Evolutionary conservation across 1,140 invertebrate genomes (phyloP), one percentile per base, ranked within the genome.

Genomic region (Macrobrachium nipponense): DNA sequence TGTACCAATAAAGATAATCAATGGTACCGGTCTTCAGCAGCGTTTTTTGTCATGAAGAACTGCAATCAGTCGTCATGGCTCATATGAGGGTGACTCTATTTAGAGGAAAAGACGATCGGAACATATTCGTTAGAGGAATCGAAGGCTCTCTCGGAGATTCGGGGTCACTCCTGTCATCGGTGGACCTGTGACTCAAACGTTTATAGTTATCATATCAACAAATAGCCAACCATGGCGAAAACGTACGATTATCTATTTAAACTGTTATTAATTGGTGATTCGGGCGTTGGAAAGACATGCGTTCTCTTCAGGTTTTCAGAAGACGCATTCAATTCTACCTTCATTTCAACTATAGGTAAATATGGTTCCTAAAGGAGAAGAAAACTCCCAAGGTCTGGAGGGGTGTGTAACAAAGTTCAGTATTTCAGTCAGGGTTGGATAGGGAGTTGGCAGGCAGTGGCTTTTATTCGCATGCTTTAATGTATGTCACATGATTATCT

Each of bases 241-340:
- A 98, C 98, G 88, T 99, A 99, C 93, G 98, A 99, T 94, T 95
- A 98, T 91, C 94, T 99, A 90, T 99, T 99, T 92, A 99, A 99
- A 94, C 94, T 99, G 91, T 92, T 99, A 89, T 93, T 99, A 89
- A 99, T 99, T 92, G 98, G 98, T 84, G 98, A 99, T 93, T 98
- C 97, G 87, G 98, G 98, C 88, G 98, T 99, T 87, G 98, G 98
- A 89, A 99, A 99, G 93, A 99, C 98, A 77, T 99, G 98, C 93
- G 97, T 99, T 91, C 93, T 99, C 86, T 99, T 99, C 91, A 94
- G 98, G 92, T 99, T 99, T 93, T 98, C 97, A 78, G 98, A 99
- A 92, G 98, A 99, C 94, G 97, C 97, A 83, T 99, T 99, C 92
- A 99, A 98, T 90, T 97, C 98, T 58, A 98, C 98, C 77, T 99